These are phyloP conservation scores for Druceiella hillmani DNA, from an alignment of 2,888 invertebrate genomes.

Conservation along the genomic window DNA sequence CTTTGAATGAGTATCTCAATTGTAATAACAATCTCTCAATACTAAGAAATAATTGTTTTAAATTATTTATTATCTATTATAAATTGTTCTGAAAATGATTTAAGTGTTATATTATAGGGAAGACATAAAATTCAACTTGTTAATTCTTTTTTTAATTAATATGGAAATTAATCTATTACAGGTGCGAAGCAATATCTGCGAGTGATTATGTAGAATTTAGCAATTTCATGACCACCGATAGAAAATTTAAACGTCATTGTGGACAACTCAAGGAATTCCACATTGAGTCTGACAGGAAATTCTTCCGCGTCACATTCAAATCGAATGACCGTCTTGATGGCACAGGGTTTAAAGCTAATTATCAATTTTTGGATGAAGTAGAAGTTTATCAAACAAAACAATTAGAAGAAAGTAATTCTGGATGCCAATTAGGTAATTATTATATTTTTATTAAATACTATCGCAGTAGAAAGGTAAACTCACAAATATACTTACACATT, in stretches of 20 bases:
- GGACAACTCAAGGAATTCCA: constrained; percentile 78
- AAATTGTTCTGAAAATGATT: neutral
- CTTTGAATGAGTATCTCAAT: too few relatives aligned
- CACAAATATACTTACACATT: too few relatives aligned
- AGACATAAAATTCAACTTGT: too few relatives aligned
- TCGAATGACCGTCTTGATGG: constrained; percentile 93
- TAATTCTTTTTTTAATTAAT: too few relatives aligned
- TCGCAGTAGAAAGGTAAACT: too few relatives aligned
- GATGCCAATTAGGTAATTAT: too few relatives aligned
- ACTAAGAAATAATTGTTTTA: too few relatives aligned
- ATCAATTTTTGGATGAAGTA: constrained; percentile 73
- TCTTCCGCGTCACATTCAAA: constrained; percentile 91
- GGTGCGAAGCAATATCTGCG: constrained; percentile 85
- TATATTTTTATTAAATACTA: too few relatives aligned
- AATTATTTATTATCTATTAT: constrained; percentile 6
- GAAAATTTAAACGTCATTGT: constrained; percentile 85
- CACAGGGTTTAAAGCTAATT: constrained; percentile 90
- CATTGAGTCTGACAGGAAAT: constrained; percentile 82
- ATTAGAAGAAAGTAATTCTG: too few relatives aligned
- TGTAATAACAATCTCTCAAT: too few relatives aligned
- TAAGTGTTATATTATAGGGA: too few relatives aligned
- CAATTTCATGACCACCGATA: constrained; percentile 86
- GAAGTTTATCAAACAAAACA: constrained; percentile 53
- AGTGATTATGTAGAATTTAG: constrained; percentile 97
- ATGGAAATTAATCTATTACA: constrained; percentile 52